These are phyloP conservation scores for Lordiphosa fenestrarum DNA, from an alignment of 2,888 invertebrate species.

Conservation along the genomic window DNA sequence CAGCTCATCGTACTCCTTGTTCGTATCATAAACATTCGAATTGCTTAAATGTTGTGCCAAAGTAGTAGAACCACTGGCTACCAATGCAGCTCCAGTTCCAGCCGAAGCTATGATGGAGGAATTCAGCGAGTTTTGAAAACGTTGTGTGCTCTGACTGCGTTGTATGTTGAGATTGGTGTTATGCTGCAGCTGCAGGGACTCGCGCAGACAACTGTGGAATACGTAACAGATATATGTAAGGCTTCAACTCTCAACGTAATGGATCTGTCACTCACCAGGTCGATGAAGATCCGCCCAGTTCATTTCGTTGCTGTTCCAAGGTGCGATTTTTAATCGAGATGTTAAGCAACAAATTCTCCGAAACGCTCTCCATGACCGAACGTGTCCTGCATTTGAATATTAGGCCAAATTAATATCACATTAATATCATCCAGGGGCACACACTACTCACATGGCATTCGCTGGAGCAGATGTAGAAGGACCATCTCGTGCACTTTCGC, in stretches of 20 bases:
- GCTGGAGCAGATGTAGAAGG: constrained; percentile 53
- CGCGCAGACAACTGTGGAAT: constrained; percentile 76
- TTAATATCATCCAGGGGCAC: not conserved
- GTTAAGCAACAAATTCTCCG: constrained; percentile 79
- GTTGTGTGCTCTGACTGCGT: constrained; percentile 80
- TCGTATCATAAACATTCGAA: constrained; percentile 64
- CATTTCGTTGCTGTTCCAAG: constrained; percentile 75
- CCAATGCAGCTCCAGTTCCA: constrained; percentile 19
- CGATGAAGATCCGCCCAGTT: constrained; percentile 75
- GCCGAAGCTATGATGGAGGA: constrained; percentile 65
- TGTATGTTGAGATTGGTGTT: constrained; percentile 80
- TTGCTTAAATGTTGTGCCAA: constrained; percentile 37
- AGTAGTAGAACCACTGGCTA: constrained; percentile 26
- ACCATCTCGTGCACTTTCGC: constrained; percentile 48
- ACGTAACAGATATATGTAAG: constrained; percentile 1
- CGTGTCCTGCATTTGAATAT: constrained; percentile 68
- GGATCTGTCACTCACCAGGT: constrained; percentile 68
- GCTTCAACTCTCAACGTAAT: not conserved
- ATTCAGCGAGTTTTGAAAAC: constrained; percentile 76
- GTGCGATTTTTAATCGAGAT: constrained; percentile 80
- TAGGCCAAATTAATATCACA: not conserved
- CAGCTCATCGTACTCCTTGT: constrained; percentile 70
- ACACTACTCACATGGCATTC: constrained; percentile 47
- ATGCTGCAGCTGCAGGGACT: constrained; percentile 80
- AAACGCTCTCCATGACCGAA: constrained; percentile 80